Base-by-base conservation (phyloP, 2,888 invertebrate species). In the Amiota mariae region DNA sequence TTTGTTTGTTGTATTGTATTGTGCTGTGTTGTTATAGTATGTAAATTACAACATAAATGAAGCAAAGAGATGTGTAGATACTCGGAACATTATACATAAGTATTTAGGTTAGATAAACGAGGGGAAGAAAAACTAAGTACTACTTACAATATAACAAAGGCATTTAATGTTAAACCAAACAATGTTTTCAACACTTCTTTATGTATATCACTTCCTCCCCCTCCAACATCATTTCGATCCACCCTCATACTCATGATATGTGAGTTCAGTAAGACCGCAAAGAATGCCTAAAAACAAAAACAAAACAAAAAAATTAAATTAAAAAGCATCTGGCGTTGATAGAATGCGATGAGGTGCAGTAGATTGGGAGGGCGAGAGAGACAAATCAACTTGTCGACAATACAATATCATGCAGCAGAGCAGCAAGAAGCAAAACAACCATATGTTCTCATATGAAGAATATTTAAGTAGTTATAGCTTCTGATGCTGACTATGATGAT, bases 131-230 rank as follows among this genome's bases (percentile, higher is more conserved):
- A 36, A 36, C 4, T 1, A 36, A 36, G 82, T 80, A 12, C 20
- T 9, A 20, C 20, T 20, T 15, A 59, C 36, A 54, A 20, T 77
- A 74, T 82, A 77, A 81, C 79, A 79, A 81, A 80, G 85, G 78
- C 80, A 83, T 83, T 84, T 85, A 81, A 84, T 84, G 81, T 79
- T 75, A 77, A 81, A 80, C 73, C 81, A 80, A 85, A 81, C 85
- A 84, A 85, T 82, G 81, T 84, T 84, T 79, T 83, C 79, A 76
- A 73, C 78, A 77, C 73, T 73, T 74, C 64, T 47, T 47, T 15
- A 36, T 64, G 18, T n/a, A 57, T 8, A 20, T 36, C 70, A 70
- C 78, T 77, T 36, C 36, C 79, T 64, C 74, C 51, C 72, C 68
- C 59, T 64, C 74, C 51, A 72, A 66, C 59, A 20, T 70, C 59